Base-by-base conservation (phyloP, 2,888 invertebrate species). In the Chironomus riparius region DNA sequence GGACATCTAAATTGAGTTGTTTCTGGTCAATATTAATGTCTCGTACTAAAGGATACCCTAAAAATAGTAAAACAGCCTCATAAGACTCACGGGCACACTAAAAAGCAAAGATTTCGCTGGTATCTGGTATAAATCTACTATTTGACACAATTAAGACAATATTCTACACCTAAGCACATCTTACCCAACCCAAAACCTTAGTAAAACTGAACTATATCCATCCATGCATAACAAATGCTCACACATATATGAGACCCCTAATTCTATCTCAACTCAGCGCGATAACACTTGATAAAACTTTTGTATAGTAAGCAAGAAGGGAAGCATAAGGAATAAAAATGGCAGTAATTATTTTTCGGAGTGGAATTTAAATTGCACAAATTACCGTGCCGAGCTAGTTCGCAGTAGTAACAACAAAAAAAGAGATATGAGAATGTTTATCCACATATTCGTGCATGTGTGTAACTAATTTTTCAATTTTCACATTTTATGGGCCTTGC, bases 391-490 rank as follows among this genome's bases (percentile, higher is more conserved):
- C 62, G 28, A 13, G 18, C 13, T 50, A 22, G 24, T 24, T 56
- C 15, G n/a, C 15, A 5, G n/a, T 3, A 38, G 38, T 13, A n/a
- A 13, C 12, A 13, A 1, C 48, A n/a, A 50, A 15, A 56, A 56
- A 1, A 10, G 10, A 38, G 38, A 38, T 28, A 28, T 38, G 38
- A 56, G 56, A 56, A 56, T 56, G n/a, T 56, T 56, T 22, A 18
- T 28, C n/a, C 21, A 10, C 22, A 24, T 50, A 18, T 70, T 21
- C 47, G n/a, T 18, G 38, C 72, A 72, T 72, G 47, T 72, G 72
- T 72, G 72, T 72, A 72, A 72, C 72, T 72, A 72, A 72, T 72
- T 72, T 72, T 72, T 72, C 72, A 72, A 72, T 72, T 72, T 72
- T 72, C 62, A 61, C 24, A 24, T 70, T 70, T 70, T 70, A 50